phyloP scores from a whole-genome alignment of 2,113 vertebrate species.

The Polypterus senegalus region DNA sequence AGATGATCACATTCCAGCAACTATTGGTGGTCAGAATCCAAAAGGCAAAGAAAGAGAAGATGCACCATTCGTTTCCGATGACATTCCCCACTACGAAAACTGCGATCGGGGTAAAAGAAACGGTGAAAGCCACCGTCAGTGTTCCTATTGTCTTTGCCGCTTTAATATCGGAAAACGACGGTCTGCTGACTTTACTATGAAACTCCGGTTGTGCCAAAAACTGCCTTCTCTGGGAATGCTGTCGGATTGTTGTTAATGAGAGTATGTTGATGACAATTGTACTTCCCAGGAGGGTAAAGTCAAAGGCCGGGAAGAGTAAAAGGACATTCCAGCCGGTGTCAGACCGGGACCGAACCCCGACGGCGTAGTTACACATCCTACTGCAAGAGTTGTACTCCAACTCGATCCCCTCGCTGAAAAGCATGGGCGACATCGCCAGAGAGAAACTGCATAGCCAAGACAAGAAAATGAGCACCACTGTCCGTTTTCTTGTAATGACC shows the following conservation, averaged over 20 bases:
- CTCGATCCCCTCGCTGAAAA: slow-evolving; percentile 47
- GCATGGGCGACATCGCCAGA: slow-evolving; percentile 44
- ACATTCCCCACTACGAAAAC: slow-evolving; percentile 61
- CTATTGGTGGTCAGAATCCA: slow-evolving; percentile 61
- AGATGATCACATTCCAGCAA: slow-evolving; percentile 61
- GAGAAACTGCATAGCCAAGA: slow-evolving; percentile 56
- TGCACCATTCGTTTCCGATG: slow-evolving; percentile 55
- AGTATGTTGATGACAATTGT: slow-evolving; percentile 54
- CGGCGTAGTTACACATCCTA: slow-evolving; percentile 58
- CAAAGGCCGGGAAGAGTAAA: slow-evolving; percentile 53
- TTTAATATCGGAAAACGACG: slow-evolving; percentile 57
- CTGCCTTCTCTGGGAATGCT: slow-evolving; percentile 48
- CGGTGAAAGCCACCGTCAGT: slow-evolving; percentile 51
- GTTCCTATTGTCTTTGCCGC: slow-evolving; percentile 57
- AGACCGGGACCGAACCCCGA: slow-evolving; percentile 32
- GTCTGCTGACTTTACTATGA: slow-evolving; percentile 31
- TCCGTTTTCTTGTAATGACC: slow-evolving; percentile 49
- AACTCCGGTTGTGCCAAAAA: slow-evolving; percentile 37
- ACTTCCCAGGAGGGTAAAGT: slow-evolving; percentile 51
- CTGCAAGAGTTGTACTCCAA: slow-evolving; percentile 61
- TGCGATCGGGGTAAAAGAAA: slow-evolving; percentile 54
- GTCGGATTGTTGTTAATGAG: slow-evolving; percentile 57
- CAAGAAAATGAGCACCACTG: slow-evolving; percentile 39
- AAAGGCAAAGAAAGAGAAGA: slow-evolving; percentile 59
- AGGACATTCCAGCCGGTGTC: slow-evolving; percentile 50